Evolutionary conservation across 2,797 vertebrate species (phyloP).

Genomic region (Catostomus latipinnis): DNA sequence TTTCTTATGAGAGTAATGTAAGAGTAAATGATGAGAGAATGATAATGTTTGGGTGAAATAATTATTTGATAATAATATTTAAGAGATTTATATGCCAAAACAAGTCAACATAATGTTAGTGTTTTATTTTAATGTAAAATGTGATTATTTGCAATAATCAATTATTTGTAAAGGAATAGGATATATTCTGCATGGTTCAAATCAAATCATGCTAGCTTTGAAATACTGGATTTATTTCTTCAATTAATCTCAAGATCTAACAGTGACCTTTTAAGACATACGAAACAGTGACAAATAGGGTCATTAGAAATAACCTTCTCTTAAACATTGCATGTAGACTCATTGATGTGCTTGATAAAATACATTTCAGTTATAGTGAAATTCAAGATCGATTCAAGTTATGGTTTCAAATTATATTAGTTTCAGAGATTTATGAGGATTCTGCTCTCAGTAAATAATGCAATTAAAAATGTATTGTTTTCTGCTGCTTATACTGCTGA

Average conservation of each 20-base stretch:
- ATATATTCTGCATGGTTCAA: conserved; percentile 85
- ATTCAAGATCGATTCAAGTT: not conserved
- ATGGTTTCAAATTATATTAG: not conserved
- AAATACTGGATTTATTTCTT: conserved; percentile 86
- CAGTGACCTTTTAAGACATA: conserved; percentile 87
- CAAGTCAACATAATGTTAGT: no score
- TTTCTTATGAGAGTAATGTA: no score
- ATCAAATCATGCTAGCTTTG: conserved; percentile 79
- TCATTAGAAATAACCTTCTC: conserved; percentile 89
- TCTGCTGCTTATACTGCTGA: conserved; percentile 6
- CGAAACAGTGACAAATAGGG: conserved; percentile 86
- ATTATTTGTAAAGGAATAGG: conserved; percentile 76
- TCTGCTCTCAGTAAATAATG: not conserved
- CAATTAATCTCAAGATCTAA: conserved; percentile 79
- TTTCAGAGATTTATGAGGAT: not conserved
- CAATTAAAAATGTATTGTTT: not conserved
- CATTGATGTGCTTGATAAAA: conserved; percentile 23
- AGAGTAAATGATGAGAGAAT: no score
- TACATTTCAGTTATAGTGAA: conserved; percentile 14
- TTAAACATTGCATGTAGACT: conserved; percentile 66
- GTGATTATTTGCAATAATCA: conserved; percentile 74
- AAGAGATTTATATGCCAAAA: no score
- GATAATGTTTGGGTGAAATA: no score
- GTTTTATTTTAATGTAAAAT: conserved; percentile 38
- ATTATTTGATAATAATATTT: no score